Conservation (phyloP, 2,797 vertebrate genomes). For the Eulemur coronatus region DNA sequence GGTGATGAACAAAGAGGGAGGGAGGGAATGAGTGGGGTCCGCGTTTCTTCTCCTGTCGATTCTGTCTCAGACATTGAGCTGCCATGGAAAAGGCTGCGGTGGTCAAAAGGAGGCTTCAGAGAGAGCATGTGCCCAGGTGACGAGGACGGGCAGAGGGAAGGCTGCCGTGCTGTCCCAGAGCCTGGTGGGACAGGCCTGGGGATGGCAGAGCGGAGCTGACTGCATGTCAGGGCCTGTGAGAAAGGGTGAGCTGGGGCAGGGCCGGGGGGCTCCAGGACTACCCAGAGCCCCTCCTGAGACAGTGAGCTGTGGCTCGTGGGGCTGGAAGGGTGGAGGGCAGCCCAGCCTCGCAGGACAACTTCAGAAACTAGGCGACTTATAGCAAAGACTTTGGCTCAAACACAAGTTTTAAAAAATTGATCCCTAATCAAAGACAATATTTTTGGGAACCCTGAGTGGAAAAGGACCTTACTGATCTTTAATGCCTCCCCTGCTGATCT, state of each 20-base stretch:
- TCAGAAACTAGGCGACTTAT: neutral
- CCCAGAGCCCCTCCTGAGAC: neutral
- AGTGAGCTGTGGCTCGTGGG: rapidly evolving
- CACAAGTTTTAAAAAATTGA: neutral
- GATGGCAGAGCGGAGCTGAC: neutral
- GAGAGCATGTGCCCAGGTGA: rapidly evolving
- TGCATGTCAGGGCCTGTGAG: neutral
- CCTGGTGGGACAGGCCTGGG: neutral
- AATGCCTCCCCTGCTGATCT: rapidly evolving
- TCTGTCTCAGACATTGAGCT: too few relatives aligned
- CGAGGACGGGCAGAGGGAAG: rapidly evolving
- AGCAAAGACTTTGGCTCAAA: neutral
- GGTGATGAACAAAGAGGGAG: neutral
- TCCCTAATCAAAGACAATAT: neutral
- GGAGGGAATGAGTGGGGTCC: neutral
- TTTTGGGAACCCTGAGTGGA: neutral
- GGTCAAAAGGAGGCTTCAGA: rapidly evolving
- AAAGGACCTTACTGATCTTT: too few relatives aligned
- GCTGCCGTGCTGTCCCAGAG: rapidly evolving
- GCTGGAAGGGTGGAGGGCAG: neutral
- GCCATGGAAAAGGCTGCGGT: rapidly evolving
- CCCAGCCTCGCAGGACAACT: neutral
- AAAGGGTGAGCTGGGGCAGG: neutral
- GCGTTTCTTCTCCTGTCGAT: neutral
- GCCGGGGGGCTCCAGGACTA: neutral